Percentiles rank a stretch among this genome's conserved stretches.
These are phyloP conservation scores for Podarcis raffonei DNA, from an alignment of 2,113 vertebrate species.

Conservation along the genomic window DNA sequence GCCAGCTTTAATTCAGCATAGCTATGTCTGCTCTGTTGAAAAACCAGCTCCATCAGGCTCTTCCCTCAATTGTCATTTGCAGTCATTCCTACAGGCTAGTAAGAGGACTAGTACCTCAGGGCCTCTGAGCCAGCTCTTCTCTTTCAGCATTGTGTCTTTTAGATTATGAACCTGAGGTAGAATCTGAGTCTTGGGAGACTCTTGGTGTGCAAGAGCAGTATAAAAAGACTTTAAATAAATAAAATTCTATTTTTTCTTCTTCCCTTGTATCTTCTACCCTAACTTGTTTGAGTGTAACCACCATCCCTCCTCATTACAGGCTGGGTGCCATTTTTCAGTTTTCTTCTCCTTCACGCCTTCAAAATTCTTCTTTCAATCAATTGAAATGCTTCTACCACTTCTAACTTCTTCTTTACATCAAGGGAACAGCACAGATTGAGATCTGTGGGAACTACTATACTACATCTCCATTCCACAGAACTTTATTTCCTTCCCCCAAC, in stretches of 20 bases:
- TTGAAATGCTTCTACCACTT: not conserved
- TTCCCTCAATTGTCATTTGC: no score
- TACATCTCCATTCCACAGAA: not conserved
- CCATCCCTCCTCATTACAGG: not conserved
- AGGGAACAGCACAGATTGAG: no score
- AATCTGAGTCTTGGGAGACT: no score
- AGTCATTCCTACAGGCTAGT: no score
- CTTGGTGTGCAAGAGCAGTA: no score
- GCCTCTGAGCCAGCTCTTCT: no score
- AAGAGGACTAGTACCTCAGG: no score
- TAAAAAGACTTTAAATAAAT: not conserved
- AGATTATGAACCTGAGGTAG: no score
- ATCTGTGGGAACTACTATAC: no score
- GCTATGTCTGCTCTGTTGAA: no score
- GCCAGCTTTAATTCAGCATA: not conserved
- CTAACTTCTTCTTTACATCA: not conserved
- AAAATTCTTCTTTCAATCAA: not conserved
- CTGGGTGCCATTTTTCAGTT: not conserved
- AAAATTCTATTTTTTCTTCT: not conserved
- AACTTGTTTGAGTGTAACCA: not conserved
- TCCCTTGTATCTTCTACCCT: not conserved
- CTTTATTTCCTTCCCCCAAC: not conserved
- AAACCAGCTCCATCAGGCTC: no score
- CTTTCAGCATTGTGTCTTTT: no score
- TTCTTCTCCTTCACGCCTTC: not conserved